Evolutionary conservation across 1,140 invertebrate species (phyloP).

Genomic region (Aphis gossypii): DNA sequence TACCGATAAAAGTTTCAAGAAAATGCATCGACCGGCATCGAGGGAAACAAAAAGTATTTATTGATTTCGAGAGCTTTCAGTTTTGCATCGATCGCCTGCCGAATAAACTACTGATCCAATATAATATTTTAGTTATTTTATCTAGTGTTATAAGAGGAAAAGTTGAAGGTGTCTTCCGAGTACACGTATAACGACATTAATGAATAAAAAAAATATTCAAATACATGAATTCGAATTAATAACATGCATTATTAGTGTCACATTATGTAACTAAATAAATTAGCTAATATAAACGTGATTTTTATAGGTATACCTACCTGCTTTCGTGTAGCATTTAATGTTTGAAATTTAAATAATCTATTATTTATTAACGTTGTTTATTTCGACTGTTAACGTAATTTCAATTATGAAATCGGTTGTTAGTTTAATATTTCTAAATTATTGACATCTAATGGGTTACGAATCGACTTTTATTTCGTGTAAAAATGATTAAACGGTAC

Average conservation of each 20-base stretch:
- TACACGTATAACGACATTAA: not conserved
- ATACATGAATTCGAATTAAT: not conserved
- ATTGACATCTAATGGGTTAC: not conserved
- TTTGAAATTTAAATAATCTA: slow-evolving; percentile 35
- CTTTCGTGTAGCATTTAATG: not conserved
- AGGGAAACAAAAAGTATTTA: not conserved
- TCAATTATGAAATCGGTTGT: not conserved
- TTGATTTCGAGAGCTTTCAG: not conserved
- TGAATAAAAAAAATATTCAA: not conserved
- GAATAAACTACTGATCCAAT: not conserved
- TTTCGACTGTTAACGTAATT: not conserved
- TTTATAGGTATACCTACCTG: not conserved
- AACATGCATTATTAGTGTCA: slow-evolving; percentile 36
- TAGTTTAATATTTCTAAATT: not conserved
- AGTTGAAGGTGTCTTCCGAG: not conserved
- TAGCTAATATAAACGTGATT: slow-evolving; percentile 10
- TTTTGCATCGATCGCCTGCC: not conserved
- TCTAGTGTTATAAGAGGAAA: not conserved
- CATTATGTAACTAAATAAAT: slow-evolving; percentile 37
- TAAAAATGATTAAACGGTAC: not conserved
- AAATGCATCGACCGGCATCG: not conserved
- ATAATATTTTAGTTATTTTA: not conserved
- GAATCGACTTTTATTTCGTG: not conserved
- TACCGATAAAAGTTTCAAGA: not conserved
- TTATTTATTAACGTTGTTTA: not conserved